Evolutionary conservation across 2,113 vertebrate genomes (phyloP).

Genomic region (Percina caprodes): DNA sequence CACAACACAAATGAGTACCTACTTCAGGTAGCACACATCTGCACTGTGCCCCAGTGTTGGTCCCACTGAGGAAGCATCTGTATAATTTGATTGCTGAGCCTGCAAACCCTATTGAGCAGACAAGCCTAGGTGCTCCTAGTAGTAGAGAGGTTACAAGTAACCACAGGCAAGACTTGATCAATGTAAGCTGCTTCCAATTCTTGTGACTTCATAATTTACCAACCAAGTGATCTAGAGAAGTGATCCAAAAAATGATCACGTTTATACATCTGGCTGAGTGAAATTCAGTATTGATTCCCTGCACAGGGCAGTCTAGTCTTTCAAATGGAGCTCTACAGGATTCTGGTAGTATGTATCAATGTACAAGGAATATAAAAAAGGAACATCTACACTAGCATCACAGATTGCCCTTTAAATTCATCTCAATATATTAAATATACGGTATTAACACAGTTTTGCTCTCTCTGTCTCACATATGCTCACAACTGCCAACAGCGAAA

Average conservation of each 20-base stretch:
- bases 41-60: neutral
- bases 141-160: constrained; percentile 48
- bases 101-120: constrained; percentile 44
- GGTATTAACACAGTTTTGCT: constrained; percentile 8
- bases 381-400: neutral
- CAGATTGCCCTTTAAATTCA: constrained; percentile 9
- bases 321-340: constrained; percentile 32
- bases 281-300: constrained; percentile 58
- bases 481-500: neutral
- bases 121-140: constrained; percentile 29
- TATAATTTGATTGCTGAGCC: constrained; percentile 48
- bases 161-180: constrained; percentile 53
- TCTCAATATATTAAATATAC: constrained; percentile 21
- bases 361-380: neutral
- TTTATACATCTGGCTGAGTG: constrained; percentile 27
- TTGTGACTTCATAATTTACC: constrained; percentile 62
- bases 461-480: neutral
- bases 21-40: neutral
- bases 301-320: constrained; percentile 9
- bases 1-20: neutral
- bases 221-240: constrained; percentile 60
- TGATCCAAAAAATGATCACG: constrained; percentile 55
- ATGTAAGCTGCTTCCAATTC: constrained; percentile 42
- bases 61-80: constrained; percentile 3
- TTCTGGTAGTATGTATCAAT: neutral